These are phyloP conservation scores for Antechinus flavipes DNA, from an alignment of 2,113 vertebrate species.

Conservation along the genomic window DNA sequence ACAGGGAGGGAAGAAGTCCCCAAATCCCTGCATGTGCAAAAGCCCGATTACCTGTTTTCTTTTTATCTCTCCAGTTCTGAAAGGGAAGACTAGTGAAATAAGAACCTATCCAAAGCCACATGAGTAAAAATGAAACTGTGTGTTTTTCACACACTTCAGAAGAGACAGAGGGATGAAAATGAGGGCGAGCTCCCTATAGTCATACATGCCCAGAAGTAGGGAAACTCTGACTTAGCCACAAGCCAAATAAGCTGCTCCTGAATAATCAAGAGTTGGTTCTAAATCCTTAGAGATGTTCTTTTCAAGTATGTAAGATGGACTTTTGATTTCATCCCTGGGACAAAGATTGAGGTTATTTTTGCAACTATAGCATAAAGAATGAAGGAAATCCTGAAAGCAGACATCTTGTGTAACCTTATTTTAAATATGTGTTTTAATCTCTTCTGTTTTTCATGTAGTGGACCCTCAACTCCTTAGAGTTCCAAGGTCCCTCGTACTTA, in stretches of 20 bases:
- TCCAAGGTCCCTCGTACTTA: slow-evolving; percentile 42
- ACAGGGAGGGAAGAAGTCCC: slow-evolving; percentile 71
- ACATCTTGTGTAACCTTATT: slow-evolving; percentile 38
- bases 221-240: slow-evolving; percentile 77
- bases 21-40: slow-evolving; percentile 70
- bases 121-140: slow-evolving; percentile 72
- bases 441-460: slow-evolving; percentile 29
- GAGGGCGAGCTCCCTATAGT: slow-evolving; percentile 74
- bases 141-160: slow-evolving; percentile 74
- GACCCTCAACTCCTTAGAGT: slow-evolving; percentile 51
- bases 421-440: slow-evolving; percentile 55
- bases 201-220: slow-evolving; percentile 76
- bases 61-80: slow-evolving; percentile 65
- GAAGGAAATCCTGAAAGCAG: slow-evolving; percentile 63
- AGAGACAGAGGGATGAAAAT: slow-evolving; percentile 72
- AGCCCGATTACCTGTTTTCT: slow-evolving; percentile 36
- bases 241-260: slow-evolving; percentile 72
- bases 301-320: slow-evolving; percentile 73
- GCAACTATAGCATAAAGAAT: slow-evolving; percentile 71
- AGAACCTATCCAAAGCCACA: slow-evolving; percentile 67
- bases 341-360: slow-evolving; percentile 74
- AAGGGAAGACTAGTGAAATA: slow-evolving; percentile 64
- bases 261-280: slow-evolving; percentile 73
- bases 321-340: slow-evolving; percentile 73
- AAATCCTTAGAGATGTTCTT: slow-evolving; percentile 71